A percentile compares a stretch with the other conserved stretches of the same genome.
phyloP scores from a whole-genome alignment of 92 coral and sea anemone genomes.

The Porites lobata region DNA sequence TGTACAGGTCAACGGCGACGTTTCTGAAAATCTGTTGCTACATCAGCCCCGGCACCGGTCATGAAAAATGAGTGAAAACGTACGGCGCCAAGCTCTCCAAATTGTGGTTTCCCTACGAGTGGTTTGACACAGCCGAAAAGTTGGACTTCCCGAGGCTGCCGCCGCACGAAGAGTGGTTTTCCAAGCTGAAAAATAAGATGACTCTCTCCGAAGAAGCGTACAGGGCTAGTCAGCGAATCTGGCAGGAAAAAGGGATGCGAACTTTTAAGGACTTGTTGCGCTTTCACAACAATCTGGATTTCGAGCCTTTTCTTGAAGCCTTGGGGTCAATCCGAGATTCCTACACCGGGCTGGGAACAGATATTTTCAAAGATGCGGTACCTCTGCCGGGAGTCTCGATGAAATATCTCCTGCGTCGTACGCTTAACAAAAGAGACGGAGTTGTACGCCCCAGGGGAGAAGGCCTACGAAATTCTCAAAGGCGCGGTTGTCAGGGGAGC shows the following conservation, averaged over 20 bases:
- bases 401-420: not conserved
- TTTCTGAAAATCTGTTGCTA: too few species aligned
- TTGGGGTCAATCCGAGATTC: constrained; percentile 10
- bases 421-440: not conserved
- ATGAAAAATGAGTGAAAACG: not conserved
- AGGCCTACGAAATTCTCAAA: not conserved
- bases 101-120: too few species aligned
- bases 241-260: not conserved
- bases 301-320: constrained; percentile 20
- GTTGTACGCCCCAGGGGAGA: not conserved
- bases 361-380: constrained; percentile 44
- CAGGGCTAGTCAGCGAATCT: not conserved
- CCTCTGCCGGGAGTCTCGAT: too few species aligned
- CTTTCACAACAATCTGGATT: constrained; percentile 25
- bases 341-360: constrained; percentile 4
- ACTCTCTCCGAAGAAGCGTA: not conserved
- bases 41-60: too few species aligned
- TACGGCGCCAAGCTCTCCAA: not conserved
- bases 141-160: too few species aligned
- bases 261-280: constrained; percentile 32
- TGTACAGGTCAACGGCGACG: too few species aligned
- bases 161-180: not conserved
- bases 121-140: too few species aligned
- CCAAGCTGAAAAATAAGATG: not conserved
- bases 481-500: not conserved